These are phyloP conservation scores for Nasonia giraulti DNA, from an alignment of 1,140 invertebrate species.

Conservation along the genomic window DNA sequence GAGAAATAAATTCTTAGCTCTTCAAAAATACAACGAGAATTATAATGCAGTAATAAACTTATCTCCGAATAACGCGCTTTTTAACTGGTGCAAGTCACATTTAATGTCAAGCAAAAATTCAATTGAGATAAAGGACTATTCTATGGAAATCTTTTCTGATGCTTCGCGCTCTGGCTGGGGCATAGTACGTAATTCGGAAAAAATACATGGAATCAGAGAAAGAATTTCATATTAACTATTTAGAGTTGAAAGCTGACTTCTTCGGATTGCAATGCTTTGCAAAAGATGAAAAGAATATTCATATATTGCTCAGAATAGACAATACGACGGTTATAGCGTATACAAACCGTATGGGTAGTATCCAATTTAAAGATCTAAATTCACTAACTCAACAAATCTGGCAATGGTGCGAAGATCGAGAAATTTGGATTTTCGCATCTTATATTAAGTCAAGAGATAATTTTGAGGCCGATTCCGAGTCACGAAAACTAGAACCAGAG, in stretches of 20 bases:
- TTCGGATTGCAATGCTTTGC: background rate
- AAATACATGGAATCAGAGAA: background rate
- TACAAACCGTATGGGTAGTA: conserved; percentile 4
- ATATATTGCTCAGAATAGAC: background rate
- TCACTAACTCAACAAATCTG: background rate
- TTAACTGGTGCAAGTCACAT: background rate
- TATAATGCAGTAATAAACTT: conserved; percentile 44
- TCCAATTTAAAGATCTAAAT: background rate
- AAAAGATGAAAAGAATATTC: background rate
- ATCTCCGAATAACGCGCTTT: background rate
- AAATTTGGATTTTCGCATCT: conserved; percentile 18
- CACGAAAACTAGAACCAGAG: conserved; percentile 21
- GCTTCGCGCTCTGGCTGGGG: background rate
- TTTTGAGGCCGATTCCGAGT: background rate
- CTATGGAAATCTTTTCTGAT: background rate
- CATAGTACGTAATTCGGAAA: background rate
- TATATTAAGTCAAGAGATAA: conserved; percentile 28
- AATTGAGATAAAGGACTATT: background rate
- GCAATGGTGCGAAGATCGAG: background rate
- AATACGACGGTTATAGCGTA: background rate
- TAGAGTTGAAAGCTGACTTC: conserved; percentile 3
- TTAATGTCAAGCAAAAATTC: background rate
- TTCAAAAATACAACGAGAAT: conserved; percentile 46
- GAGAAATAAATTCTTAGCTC: conserved; percentile 49
- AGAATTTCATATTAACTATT: background rate